These are phyloP conservation scores for Harpagus bidentatus DNA, from an alignment of 2,113 vertebrate species.

Conservation along the genomic window DNA sequence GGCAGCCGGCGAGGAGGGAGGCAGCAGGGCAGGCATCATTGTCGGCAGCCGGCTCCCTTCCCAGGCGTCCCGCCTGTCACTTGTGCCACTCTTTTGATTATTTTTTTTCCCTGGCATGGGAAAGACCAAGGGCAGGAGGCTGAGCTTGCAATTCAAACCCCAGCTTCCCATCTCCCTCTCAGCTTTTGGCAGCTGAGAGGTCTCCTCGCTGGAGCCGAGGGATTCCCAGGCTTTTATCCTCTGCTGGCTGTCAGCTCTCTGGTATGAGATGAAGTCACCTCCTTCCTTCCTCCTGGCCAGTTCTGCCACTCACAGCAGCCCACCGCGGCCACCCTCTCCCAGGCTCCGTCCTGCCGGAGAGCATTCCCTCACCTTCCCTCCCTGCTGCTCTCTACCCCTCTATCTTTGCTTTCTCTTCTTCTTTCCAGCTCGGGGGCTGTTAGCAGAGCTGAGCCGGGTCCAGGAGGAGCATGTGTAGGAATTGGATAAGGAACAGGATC, in stretches of 20 bases:
- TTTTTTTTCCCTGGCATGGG: not conserved
- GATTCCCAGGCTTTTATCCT: conserved; percentile 23
- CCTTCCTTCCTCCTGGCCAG: not conserved
- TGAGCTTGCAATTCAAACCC: not conserved
- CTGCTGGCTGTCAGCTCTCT: not conserved
- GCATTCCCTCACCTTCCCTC: not conserved
- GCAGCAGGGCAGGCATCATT: not conserved
- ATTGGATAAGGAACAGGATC: conserved; percentile 1
- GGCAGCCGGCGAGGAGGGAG: not conserved
- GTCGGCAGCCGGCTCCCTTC: not conserved
- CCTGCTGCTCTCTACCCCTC: not conserved
- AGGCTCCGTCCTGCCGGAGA: not conserved
- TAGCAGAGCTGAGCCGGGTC: not conserved
- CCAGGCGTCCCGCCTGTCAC: not conserved
- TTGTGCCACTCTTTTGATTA: not conserved
- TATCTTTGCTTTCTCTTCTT: not conserved
- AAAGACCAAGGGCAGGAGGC: not conserved
- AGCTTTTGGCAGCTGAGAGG: not conserved
- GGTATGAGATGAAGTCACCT: conserved; percentile 31
- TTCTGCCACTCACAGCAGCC: not conserved
- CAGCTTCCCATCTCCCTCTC: not conserved
- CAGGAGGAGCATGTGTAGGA: conserved; percentile 35
- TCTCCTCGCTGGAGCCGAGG: not conserved
- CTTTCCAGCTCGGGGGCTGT: not conserved
- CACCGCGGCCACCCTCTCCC: not conserved